Evolutionary conservation across 2,888 invertebrate genomes (phyloP).

Genomic region (Scaptodrosophila latifasciaeformis): DNA sequence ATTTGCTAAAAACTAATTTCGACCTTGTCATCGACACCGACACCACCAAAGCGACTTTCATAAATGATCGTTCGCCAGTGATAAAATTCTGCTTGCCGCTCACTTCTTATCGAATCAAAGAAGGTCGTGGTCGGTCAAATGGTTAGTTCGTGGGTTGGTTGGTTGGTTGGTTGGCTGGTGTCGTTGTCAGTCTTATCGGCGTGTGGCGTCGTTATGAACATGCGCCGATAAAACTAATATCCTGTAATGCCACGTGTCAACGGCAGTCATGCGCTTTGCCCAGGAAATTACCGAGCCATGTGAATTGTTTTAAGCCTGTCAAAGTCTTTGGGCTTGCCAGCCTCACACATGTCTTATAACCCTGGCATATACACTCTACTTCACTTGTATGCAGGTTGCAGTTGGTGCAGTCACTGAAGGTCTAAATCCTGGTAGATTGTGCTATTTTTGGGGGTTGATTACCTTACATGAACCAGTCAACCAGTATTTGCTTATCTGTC

Average conservation of each 20-base stretch:
- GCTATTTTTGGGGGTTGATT: neutral
- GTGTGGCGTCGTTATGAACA: constrained; percentile 39
- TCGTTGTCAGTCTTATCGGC: constrained; percentile 36
- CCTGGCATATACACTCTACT: neutral
- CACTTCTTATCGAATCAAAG: no score
- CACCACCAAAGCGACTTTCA: constrained; percentile 14
- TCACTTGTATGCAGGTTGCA: constrained; percentile 5
- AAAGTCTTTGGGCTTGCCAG: constrained; percentile 6
- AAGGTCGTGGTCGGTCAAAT: no score
- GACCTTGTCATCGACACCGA: no score
- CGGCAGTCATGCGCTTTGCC: constrained; percentile 39
- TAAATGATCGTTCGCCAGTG: constrained; percentile 32
- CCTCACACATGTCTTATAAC: constrained; percentile 8
- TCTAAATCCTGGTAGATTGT: neutral
- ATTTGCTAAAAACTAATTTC: constrained; percentile 61
- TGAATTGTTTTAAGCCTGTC: constrained; percentile 14
- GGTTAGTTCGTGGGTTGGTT: no score
- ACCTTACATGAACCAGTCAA: neutral
- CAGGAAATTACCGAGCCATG: neutral
- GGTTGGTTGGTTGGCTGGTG: constrained; percentile 8
- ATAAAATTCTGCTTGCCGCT: no score
- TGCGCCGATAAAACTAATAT: constrained; percentile 62
- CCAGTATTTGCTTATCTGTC: neutral
- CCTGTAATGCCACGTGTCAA: constrained; percentile 54
- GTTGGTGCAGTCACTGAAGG: constrained; percentile 3